A percentile compares a stretch with the other conserved stretches of the same genome.
These are phyloP conservation scores for Cataglyphis albicans DNA, from an alignment of 2,888 invertebrate species.

Conservation along the genomic window DNA sequence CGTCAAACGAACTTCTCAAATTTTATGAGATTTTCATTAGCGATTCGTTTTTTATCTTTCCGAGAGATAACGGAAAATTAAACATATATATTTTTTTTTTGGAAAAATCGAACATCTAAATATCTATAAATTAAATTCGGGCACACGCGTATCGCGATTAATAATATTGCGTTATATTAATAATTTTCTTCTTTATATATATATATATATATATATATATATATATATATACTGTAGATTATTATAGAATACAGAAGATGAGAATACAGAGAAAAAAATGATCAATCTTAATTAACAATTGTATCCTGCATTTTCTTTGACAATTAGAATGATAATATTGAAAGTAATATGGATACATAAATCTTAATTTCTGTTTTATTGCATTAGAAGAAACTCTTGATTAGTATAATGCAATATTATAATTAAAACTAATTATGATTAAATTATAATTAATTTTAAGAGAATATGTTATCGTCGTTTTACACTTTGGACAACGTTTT, in stretches of 20 bases:
- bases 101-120: too few species aligned
- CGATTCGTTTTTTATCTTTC: neutral
- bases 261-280: neutral
- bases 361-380: neutral
- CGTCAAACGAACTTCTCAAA: constrained; percentile 17
- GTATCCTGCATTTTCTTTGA: neutral
- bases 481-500: neutral
- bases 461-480: neutral
- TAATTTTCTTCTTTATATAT: too few species aligned
- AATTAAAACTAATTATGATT: neutral
- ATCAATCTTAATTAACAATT: neutral
- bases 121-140: too few species aligned
- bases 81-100: too few species aligned
- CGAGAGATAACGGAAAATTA: neutral
- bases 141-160: too few species aligned
- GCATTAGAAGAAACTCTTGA: neutral
- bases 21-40: neutral
- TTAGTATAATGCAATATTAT: neutral
- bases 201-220: too few species aligned
- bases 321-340: neutral
- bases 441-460: neutral
- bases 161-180: too few species aligned
- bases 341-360: neutral
- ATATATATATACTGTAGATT: neutral
- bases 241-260: too few species aligned